Percentiles rank a stretch among this genome's conserved stretches.
phyloP scores from a whole-genome alignment of 1,140 invertebrate genomes.

The Drosophila setifemur region DNA sequence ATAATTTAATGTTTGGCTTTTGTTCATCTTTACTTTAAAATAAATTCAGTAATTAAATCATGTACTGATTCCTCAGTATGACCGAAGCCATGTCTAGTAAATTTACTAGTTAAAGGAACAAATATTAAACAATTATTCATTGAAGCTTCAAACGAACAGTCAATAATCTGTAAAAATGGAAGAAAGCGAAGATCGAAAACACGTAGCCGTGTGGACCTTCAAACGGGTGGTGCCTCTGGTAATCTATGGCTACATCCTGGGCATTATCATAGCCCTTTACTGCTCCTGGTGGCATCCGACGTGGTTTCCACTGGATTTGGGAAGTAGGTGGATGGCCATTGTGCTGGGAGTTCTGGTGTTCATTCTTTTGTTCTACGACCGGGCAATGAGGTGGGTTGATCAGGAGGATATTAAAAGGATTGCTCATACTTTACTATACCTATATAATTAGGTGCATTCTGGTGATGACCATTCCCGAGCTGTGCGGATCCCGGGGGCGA shows the following conservation, averaged over 20 bases:
- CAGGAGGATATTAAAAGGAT: not conserved
- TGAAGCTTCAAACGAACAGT: too few relatives aligned
- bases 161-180: not conserved
- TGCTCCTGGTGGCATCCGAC: slow-evolving; percentile 44
- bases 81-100: too few relatives aligned
- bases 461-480: slow-evolving; percentile 88
- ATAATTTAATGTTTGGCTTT: too few relatives aligned
- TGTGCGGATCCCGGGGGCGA: slow-evolving; percentile 90
- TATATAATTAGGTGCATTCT: slow-evolving; percentile 85
- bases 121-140: too few relatives aligned
- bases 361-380: slow-evolving; percentile 23
- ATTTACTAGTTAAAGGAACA: too few relatives aligned
- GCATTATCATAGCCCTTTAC: slow-evolving; percentile 9
- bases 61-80: too few relatives aligned
- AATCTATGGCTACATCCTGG: slow-evolving; percentile 31
- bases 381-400: slow-evolving; percentile 22
- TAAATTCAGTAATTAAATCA: too few relatives aligned
- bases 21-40: too few relatives aligned
- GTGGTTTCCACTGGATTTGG: slow-evolving; percentile 13
- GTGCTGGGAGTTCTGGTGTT: slow-evolving; percentile 3
- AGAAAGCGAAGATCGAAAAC: not conserved
- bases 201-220: slow-evolving; percentile 8
- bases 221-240: slow-evolving; percentile 22
- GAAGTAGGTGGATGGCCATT: slow-evolving; percentile 4
- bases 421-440: not conserved